These are phyloP conservation scores for Thunnus thynnus DNA, from an alignment of 2,113 vertebrate species.

Conservation along the genomic window DNA sequence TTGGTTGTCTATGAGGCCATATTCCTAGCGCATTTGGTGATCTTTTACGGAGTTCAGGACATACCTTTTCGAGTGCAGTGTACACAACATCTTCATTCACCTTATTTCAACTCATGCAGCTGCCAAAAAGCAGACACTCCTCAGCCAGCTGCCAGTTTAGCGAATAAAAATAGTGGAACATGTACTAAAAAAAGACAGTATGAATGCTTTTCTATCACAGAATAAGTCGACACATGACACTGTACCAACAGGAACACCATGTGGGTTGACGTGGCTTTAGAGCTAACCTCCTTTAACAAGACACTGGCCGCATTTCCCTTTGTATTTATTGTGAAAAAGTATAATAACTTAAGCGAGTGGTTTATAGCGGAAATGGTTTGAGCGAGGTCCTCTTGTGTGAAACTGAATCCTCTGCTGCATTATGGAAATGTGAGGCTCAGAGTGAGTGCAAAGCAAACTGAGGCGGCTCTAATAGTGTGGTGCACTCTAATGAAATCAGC, in stretches of 20 bases:
- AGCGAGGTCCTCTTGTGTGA: slow-evolving; percentile 71
- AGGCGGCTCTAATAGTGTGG: slow-evolving; percentile 81
- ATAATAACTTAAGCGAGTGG: slow-evolving; percentile 79
- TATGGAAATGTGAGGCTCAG: slow-evolving; percentile 80
- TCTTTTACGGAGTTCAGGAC: slow-evolving; percentile 11
- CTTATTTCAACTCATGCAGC: slow-evolving; percentile 50
- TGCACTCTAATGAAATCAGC: slow-evolving; percentile 84
- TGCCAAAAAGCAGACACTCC: slow-evolving; percentile 8
- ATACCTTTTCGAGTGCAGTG: slow-evolving; percentile 19
- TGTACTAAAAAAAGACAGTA: neutral
- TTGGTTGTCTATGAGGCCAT: slow-evolving; percentile 30
- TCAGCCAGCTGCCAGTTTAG: neutral
- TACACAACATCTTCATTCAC: slow-evolving; percentile 27
- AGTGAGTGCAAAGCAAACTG: slow-evolving; percentile 79
- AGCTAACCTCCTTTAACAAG: slow-evolving; percentile 65
- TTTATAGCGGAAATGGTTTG: slow-evolving; percentile 81
- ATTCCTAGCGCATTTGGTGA: neutral
- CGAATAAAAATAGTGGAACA: neutral
- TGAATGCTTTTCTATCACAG: slow-evolving; percentile 7
- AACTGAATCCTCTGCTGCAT: slow-evolving; percentile 79
- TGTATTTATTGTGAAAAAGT: slow-evolving; percentile 83
- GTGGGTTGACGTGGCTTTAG: slow-evolving; percentile 52
- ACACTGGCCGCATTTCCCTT: slow-evolving; percentile 68
- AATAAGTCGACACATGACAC: slow-evolving; percentile 41
- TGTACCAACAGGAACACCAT: slow-evolving; percentile 32